These are phyloP conservation scores for Pseudomyrmex sp. DNA, from an alignment of 1,140 invertebrate species.

Conservation along the genomic window DNA sequence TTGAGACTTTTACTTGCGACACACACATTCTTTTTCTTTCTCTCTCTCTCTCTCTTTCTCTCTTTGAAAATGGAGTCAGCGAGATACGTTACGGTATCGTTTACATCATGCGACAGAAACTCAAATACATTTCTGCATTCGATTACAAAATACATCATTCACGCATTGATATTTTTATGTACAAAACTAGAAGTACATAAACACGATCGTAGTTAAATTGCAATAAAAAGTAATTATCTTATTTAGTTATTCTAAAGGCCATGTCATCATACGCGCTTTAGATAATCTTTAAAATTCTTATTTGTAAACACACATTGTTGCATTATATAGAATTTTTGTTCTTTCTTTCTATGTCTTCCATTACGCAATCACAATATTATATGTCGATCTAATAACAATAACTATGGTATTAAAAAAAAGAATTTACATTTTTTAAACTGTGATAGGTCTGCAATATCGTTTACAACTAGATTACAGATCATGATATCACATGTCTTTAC, in stretches of 20 bases:
- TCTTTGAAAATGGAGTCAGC: slow-evolving; percentile 58
- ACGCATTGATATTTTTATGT: slow-evolving; percentile 67
- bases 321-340: slow-evolving; percentile 33
- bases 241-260: slow-evolving; percentile 71
- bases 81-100: slow-evolving; percentile 49
- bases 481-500: slow-evolving; percentile 44
- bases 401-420: slow-evolving; percentile 46
- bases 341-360: not conserved
- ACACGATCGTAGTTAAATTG: slow-evolving; percentile 62
- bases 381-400: slow-evolving; percentile 26
- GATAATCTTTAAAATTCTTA: slow-evolving; percentile 53
- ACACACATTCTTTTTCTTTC: no score
- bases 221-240: slow-evolving; percentile 70
- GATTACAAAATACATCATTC: slow-evolving; percentile 75
- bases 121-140: slow-evolving; percentile 65
- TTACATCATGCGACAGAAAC: slow-evolving; percentile 54
- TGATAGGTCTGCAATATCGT: slow-evolving; percentile 30
- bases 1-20: no score
- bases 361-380: slow-evolving; percentile 51
- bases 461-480: slow-evolving; percentile 52
- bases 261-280: slow-evolving; percentile 62
- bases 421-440: slow-evolving; percentile 13
- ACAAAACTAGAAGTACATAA: slow-evolving; percentile 73
- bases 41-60: not conserved
- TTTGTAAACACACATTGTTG: slow-evolving; percentile 36